Evolutionary conservation across 1,140 invertebrate genomes (phyloP).

Genomic region (Pseudomyrmex dendroicus): DNA sequence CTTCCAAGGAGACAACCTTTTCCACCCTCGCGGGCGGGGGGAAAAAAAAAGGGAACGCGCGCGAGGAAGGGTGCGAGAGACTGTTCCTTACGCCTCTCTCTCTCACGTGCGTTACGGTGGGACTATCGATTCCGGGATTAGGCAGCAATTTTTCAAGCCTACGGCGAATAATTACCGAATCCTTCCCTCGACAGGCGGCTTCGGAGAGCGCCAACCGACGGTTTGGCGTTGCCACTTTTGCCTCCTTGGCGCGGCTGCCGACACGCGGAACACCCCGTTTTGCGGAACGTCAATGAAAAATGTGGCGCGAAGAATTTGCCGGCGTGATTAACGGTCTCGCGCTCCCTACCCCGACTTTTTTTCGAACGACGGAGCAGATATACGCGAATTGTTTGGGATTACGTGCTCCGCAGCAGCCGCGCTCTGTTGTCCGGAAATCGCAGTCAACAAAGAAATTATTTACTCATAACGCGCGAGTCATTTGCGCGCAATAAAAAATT

Average conservation of each 20-base stretch:
- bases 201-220: constrained; percentile 61
- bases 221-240: constrained; percentile 53
- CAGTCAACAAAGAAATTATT: constrained; percentile 4
- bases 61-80: constrained; percentile 50
- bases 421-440: constrained; percentile 7
- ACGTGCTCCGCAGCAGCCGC: constrained; percentile 12
- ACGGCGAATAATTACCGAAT: constrained; percentile 82
- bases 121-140: constrained; percentile 82
- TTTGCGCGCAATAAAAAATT: background rate
- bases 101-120: constrained; percentile 60
- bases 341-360: constrained; percentile 24
- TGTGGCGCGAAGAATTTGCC: constrained; percentile 57
- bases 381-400: constrained; percentile 63
- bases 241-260: constrained; percentile 52
- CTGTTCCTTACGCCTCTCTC: constrained; percentile 61
- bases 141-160: constrained; percentile 84
- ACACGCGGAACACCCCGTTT: constrained; percentile 61
- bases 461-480: background rate
- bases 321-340: constrained; percentile 63
- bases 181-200: constrained; percentile 68
- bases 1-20: no score
- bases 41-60: constrained; percentile 63
- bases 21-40: no score
- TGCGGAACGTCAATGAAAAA: constrained; percentile 61
- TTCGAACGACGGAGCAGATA: constrained; percentile 6